phyloP scores from a whole-genome alignment of 2,797 vertebrate genomes.

The Syngnathus rostellatus region DNA sequence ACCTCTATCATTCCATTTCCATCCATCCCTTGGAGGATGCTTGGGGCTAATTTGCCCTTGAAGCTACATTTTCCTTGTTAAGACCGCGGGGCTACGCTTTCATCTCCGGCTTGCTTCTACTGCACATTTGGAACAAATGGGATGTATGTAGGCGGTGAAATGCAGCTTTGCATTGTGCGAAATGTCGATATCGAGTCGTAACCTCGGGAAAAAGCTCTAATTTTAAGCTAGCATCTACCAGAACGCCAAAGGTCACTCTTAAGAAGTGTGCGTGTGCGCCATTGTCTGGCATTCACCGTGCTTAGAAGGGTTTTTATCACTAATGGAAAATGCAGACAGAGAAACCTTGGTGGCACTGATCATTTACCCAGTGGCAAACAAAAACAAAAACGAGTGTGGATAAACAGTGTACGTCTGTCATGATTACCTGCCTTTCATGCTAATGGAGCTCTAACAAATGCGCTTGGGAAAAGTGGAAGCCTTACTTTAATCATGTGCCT shows the following conservation, averaged over 20 bases:
- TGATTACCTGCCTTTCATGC: background rate
- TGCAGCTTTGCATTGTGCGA: slow-evolving; percentile 34
- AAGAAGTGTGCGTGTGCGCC: background rate
- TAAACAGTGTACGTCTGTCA: background rate
- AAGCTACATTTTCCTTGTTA: slow-evolving; percentile 62
- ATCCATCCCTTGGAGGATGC: slow-evolving; percentile 54
- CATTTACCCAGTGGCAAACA: background rate
- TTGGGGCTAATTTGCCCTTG: slow-evolving; percentile 61
- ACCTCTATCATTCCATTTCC: slow-evolving; percentile 51
- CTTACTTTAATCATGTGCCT: background rate
- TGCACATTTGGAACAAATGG: slow-evolving; percentile 45
- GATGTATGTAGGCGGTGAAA: slow-evolving; percentile 43
- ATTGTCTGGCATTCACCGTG: background rate
- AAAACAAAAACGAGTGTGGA: background rate
- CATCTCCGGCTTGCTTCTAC: slow-evolving; percentile 48
- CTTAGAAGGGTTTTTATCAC: background rate
- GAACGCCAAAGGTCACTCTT: background rate
- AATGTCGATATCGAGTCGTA: slow-evolving; percentile 23
- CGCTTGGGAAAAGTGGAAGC: background rate
- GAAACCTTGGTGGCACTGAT: slow-evolving; percentile 1
- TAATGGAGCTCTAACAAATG: background rate
- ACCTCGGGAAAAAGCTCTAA: slow-evolving; percentile 14
- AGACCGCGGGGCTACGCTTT: slow-evolving; percentile 62
- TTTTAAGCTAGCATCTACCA: background rate
- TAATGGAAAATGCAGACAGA: slow-evolving; percentile 5